A percentile compares a stretch with the other conserved stretches of the same genome.
These are phyloP conservation scores for Elachura formosa DNA, from an alignment of 2,113 vertebrate genomes.

Conservation along the genomic window DNA sequence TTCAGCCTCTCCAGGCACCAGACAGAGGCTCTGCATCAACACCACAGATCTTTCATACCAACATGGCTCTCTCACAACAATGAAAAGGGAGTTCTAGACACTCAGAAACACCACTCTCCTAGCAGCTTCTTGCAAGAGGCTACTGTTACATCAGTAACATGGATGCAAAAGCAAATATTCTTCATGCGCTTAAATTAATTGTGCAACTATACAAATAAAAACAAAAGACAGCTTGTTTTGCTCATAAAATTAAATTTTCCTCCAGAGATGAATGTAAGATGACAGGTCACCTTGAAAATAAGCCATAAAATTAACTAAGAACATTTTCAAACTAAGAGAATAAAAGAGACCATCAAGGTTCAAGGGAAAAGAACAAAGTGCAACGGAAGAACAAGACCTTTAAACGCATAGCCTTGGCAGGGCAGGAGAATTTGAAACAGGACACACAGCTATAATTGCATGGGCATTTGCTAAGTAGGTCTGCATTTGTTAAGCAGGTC, in stretches of 20 bases:
- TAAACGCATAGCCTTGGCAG: not conserved
- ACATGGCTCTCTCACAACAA: not conserved
- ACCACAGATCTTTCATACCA: not conserved
- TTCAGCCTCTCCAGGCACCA: not conserved
- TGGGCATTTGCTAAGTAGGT: not conserved
- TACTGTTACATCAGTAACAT: not conserved
- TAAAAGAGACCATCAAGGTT: not conserved
- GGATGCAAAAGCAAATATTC: not conserved
- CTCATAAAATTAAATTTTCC: not conserved
- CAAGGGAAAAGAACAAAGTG: not conserved
- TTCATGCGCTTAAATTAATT: not conserved
- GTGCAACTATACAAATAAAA: not conserved
- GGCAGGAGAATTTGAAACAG: not conserved
- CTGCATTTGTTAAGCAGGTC: constrained; percentile 14
- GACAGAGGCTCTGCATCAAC: not conserved
- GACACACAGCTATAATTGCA: not conserved
- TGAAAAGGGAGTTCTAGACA: not conserved
- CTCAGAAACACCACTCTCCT: not conserved
- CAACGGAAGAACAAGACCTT: not conserved
- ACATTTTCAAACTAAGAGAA: not conserved
- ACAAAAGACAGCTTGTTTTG: not conserved
- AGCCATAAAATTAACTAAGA: not conserved
- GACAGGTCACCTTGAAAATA: not conserved
- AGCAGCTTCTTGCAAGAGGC: not conserved
- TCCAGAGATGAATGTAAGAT: not conserved